Evolutionary conservation across 2,113 vertebrate species (phyloP).

Genomic region (Tor tambroides): DNA sequence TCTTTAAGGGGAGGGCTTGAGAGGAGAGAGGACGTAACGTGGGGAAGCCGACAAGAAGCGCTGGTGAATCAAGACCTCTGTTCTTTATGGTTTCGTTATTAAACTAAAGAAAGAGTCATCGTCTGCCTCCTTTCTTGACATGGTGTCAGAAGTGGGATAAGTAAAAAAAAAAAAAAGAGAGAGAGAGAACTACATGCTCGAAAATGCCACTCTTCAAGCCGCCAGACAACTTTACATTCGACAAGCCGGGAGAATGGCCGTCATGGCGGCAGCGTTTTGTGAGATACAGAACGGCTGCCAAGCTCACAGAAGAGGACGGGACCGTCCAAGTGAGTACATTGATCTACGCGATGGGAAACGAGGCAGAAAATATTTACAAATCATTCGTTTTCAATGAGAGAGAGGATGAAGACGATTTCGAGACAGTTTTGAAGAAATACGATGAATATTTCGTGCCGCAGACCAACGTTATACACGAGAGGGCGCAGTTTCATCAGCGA

Average conservation of each 20-base stretch:
- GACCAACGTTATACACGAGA: no score
- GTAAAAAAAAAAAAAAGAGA: no score
- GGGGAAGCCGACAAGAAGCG: no score
- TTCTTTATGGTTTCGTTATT: no score
- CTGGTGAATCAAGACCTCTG: no score
- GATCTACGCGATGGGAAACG: not conserved
- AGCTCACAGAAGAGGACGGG: slow-evolving; percentile 3
- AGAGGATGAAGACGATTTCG: not conserved
- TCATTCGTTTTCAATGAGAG: slow-evolving; percentile 1
- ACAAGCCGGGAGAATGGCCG: not conserved
- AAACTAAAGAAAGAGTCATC: no score
- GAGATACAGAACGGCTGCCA: not conserved
- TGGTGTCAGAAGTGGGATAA: no score
- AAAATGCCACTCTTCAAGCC: not conserved
- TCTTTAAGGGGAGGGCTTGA: no score
- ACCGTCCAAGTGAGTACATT: not conserved
- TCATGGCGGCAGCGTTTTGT: not conserved
- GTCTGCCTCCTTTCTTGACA: no score
- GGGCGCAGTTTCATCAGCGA: no score
- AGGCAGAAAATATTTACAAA: not conserved
- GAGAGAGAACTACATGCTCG: not conserved
- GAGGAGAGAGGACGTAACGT: no score
- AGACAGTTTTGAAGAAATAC: not conserved
- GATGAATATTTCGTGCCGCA: no score
- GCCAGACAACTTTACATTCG: not conserved